Conservation (phyloP, 2,888 invertebrate genomes). For the Biston betularia region DNA sequence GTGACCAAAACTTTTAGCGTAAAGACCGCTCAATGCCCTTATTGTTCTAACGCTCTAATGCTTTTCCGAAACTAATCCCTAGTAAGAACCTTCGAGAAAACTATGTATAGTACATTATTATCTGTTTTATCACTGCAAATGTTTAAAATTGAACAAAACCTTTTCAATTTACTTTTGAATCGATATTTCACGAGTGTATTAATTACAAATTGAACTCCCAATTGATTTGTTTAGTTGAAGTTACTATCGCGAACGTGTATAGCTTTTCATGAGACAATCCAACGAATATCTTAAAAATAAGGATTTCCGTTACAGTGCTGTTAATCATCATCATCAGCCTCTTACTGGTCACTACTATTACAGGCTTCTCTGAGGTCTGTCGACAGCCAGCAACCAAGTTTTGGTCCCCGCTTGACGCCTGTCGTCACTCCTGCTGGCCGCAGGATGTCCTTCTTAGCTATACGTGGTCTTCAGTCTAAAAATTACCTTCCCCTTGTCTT, state of each 20-base stretch:
- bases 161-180: not conserved
- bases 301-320: too few species aligned
- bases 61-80: constrained; percentile 8
- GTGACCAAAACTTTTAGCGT: constrained; percentile 23
- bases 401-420: too few species aligned
- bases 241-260: not conserved
- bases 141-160: not conserved
- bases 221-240: not conserved
- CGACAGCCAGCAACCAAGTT: too few species aligned
- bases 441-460: too few species aligned
- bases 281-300: too few species aligned
- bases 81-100: constrained; percentile 2
- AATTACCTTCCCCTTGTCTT: too few species aligned
- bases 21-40: constrained; percentile 15
- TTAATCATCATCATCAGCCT: too few species aligned
- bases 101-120: not conserved
- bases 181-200: not conserved
- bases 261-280: too few species aligned
- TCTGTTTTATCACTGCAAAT: not conserved
- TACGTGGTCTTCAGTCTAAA: too few species aligned
- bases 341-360: too few species aligned
- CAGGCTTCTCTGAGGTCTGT: too few species aligned
- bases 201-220: not conserved
- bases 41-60: constrained; percentile 6
- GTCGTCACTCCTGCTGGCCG: too few species aligned